These are phyloP conservation scores for Malacoctenus gilli DNA, from an alignment of 2,797 vertebrate species.

Conservation along the genomic window DNA sequence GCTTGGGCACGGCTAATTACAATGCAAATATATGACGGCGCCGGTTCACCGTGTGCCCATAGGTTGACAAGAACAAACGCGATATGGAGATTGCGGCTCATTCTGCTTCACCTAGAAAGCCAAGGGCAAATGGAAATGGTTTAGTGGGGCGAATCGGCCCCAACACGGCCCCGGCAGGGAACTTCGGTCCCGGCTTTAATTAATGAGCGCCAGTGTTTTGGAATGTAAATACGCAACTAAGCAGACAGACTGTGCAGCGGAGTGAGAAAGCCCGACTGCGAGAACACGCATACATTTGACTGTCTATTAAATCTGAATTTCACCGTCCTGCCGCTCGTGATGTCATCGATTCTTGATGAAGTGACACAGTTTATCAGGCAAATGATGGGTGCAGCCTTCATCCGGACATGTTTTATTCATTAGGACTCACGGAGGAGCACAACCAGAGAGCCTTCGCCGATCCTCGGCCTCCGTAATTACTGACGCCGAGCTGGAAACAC, in stretches of 20 bases:
- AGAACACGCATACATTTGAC: constrained; percentile 52
- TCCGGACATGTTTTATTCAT: constrained; percentile 19
- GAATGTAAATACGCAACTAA: constrained; percentile 67
- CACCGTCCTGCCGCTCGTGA: constrained; percentile 11
- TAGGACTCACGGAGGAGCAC: background rate
- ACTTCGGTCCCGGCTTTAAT: constrained; percentile 73
- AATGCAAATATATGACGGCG: constrained; percentile 76
- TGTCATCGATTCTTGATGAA: constrained; percentile 31
- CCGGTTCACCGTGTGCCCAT: constrained; percentile 66
- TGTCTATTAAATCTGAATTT: constrained; percentile 43
- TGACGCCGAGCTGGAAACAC: background rate
- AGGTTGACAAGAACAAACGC: constrained; percentile 79
- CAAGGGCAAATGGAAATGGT: constrained; percentile 77
- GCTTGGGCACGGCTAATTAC: constrained; percentile 64
- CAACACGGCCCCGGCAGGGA: constrained; percentile 61
- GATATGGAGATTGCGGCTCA: constrained; percentile 71
- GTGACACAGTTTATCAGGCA: constrained; percentile 26
- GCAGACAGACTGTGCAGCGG: constrained; percentile 54
- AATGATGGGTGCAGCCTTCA: constrained; percentile 22
- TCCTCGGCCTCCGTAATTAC: constrained; percentile 4
- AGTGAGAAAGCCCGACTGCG: constrained; percentile 44
- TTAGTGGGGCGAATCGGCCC: constrained; percentile 70
- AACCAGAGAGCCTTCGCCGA: constrained; percentile 5
- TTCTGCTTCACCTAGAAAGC: constrained; percentile 67
- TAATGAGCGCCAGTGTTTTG: constrained; percentile 67